Evolutionary conservation across 2,888 invertebrate species (phyloP).

Genomic region (Agrotis ipsilon): DNA sequence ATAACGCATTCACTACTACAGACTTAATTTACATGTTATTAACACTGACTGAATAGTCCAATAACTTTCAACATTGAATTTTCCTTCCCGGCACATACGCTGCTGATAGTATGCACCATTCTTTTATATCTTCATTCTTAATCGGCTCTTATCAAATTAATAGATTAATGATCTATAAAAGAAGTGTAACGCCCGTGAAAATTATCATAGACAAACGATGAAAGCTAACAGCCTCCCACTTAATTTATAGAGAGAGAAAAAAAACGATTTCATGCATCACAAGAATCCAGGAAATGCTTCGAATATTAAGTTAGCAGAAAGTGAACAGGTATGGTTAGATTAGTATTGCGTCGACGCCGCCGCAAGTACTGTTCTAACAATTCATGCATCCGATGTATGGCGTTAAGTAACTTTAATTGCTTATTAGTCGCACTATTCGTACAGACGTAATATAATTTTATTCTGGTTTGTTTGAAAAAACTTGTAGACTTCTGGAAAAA

Average conservation of each 20-base stretch:
- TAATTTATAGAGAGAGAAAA: slow-evolving; percentile 20
- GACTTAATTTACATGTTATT: background rate
- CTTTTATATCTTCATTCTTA: background rate
- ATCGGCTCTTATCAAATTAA: background rate
- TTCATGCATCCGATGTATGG: slow-evolving; percentile 69
- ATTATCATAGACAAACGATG: background rate
- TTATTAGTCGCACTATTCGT: slow-evolving; percentile 70
- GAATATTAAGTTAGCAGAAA: slow-evolving; percentile 65
- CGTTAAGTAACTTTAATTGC: slow-evolving; percentile 76
- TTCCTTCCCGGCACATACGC: background rate
- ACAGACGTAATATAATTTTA: slow-evolving; percentile 58
- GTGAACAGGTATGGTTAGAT: slow-evolving; percentile 62
- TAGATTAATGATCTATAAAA: background rate
- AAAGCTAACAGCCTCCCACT: slow-evolving; percentile 6
- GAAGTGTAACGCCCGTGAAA: slow-evolving; percentile 4
- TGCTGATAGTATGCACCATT: background rate
- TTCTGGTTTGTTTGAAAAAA: background rate
- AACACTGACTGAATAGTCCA: background rate
- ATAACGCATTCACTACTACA: background rate
- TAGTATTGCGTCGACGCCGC: slow-evolving; percentile 57
- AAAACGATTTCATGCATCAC: slow-evolving; percentile 62
- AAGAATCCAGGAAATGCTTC: slow-evolving; percentile 61
- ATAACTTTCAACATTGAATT: no score
- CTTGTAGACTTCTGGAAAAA: background rate
- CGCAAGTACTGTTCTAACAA: slow-evolving; percentile 54